Conservation (phyloP, 2,888 invertebrate species). For the Synanthedon vespiformis region DNA sequence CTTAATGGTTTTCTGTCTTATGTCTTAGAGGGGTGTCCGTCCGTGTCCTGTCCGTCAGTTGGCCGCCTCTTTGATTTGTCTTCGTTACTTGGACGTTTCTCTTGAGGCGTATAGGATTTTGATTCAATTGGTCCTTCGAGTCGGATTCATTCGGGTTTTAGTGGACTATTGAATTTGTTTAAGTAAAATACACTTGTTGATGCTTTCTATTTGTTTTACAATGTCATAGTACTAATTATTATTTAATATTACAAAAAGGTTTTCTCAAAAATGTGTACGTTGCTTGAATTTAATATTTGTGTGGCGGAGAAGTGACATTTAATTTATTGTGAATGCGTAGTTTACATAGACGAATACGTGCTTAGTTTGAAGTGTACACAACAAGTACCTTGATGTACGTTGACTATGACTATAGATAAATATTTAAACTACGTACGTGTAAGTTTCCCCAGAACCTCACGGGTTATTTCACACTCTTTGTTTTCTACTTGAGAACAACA, state of each 20-base stretch:
- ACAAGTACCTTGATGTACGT: not conserved
- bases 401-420: constrained; percentile 1
- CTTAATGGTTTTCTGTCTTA: constrained; percentile 57
- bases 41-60: constrained; percentile 36
- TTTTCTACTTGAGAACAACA: constrained; percentile 42
- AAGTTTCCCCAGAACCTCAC: constrained; percentile 1
- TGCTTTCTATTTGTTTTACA: too few relatives aligned
- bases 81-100: constrained; percentile 56
- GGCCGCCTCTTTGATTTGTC: constrained; percentile 59
- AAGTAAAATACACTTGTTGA: too few relatives aligned
- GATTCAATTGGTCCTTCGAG: constrained; percentile 21
- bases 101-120: constrained; percentile 34
- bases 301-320: too few relatives aligned
- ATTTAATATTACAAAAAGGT: too few relatives aligned
- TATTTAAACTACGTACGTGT: constrained; percentile 3
- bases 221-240: too few relatives aligned
- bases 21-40: constrained; percentile 46
- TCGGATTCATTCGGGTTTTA: constrained; percentile 12
- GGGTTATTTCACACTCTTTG: constrained; percentile 37
- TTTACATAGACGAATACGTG: too few relatives aligned
- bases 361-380: too few relatives aligned
- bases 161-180: too few relatives aligned
- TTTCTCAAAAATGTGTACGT: too few relatives aligned
- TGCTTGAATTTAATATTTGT: too few relatives aligned
- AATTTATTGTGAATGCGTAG: too few relatives aligned